Evolutionary conservation across 1,140 invertebrate species (phyloP).

Genomic region (Brachionus manjavacas): DNA sequence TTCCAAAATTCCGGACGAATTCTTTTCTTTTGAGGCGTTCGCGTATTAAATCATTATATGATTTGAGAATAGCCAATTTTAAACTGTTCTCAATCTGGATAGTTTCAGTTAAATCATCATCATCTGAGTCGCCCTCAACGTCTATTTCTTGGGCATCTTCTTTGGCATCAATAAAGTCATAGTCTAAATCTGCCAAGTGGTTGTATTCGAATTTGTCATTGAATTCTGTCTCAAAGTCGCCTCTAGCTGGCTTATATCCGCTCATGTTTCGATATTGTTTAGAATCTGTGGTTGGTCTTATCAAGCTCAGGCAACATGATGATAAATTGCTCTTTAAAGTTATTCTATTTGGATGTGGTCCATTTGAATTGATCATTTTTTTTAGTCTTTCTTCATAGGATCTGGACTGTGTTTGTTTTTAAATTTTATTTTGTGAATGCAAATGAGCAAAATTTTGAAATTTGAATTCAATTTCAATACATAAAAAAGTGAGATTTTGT

Average conservation of each 20-base stretch:
- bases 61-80: slow-evolving; percentile 6
- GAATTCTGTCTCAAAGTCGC: slow-evolving; percentile 34
- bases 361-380: not conserved
- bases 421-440: not conserved
- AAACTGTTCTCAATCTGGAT: not conserved
- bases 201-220: slow-evolving; percentile 37
- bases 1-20: not conserved
- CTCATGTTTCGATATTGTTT: slow-evolving; percentile 7
- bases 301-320: not conserved
- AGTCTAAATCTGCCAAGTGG: slow-evolving; percentile 17
- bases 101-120: not conserved
- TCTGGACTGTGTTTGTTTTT: not conserved
- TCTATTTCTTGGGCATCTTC: not conserved
- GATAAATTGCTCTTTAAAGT: not conserved
- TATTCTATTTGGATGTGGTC: not conserved
- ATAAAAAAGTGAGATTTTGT: not conserved
- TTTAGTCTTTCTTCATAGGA: not conserved
- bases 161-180: not conserved
- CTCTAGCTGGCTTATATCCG: slow-evolving; percentile 25
- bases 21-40: not conserved
- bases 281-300: not conserved
- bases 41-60: slow-evolving; percentile 23
- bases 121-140: not conserved
- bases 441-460: not conserved
- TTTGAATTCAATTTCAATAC: not conserved